Percentiles rank a stretch among this genome's conserved stretches.
These are phyloP conservation scores for Apodemus sylvaticus DNA, from an alignment of 2,113 vertebrate species.

Conservation along the genomic window DNA sequence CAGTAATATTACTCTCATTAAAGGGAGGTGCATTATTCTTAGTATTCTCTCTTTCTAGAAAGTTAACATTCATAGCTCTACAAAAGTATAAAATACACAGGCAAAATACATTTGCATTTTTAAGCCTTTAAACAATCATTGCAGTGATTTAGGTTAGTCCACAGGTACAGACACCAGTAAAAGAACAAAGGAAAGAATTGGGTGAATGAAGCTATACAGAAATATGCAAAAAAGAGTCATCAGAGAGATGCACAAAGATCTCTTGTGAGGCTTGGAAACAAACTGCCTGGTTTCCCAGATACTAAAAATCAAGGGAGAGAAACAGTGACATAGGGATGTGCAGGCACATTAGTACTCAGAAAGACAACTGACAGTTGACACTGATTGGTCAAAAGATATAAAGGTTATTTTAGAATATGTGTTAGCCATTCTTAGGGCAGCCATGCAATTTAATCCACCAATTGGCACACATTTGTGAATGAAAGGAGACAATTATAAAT, in stretches of 20 bases:
- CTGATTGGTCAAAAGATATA: not conserved
- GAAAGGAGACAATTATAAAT: not conserved
- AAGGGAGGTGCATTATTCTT: not conserved
- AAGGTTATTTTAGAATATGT: not conserved
- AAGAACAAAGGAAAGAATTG: not conserved
- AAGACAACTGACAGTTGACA: not conserved
- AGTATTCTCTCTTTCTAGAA: not conserved
- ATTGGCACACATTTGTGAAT: not conserved
- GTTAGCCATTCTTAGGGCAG: not conserved
- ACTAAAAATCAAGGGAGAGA: not conserved
- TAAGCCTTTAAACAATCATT: not conserved
- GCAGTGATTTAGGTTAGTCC: not conserved
- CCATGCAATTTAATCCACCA: not conserved
- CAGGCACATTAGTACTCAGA: not conserved
- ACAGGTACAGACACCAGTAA: not conserved
- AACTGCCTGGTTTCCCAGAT: not conserved
- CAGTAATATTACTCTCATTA: not conserved
- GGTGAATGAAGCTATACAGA: slow-evolving; percentile 22
- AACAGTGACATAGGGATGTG: not conserved
- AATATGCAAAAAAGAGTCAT: not conserved
- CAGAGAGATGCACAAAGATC: not conserved
- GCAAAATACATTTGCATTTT: not conserved
- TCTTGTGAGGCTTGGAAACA: not conserved
- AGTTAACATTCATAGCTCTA: not conserved
- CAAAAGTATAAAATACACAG: not conserved